Conservation (phyloP, 35 echinoderm and acorn worm genomes). For the Strongylocentrotus purpuratus region DNA sequence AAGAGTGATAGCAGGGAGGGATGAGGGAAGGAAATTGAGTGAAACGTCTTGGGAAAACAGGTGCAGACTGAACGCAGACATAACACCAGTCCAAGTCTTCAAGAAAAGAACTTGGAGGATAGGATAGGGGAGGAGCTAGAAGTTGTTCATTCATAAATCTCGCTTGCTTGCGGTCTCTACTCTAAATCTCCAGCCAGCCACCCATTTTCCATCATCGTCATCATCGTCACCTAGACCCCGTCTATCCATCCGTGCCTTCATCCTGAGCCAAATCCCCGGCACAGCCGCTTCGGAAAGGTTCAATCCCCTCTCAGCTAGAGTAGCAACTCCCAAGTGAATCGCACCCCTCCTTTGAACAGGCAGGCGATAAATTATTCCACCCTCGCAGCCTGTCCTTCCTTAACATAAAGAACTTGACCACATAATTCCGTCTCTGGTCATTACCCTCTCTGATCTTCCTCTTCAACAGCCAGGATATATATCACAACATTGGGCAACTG, state of each 20-base stretch:
- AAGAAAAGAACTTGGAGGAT: background rate
- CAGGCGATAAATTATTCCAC: background rate
- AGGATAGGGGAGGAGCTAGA: background rate
- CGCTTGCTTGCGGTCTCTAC: background rate
- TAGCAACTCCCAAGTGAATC: background rate
- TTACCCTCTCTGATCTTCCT: background rate
- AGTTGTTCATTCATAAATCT: conserved; percentile 38
- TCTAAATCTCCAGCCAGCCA: background rate
- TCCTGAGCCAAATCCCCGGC: background rate
- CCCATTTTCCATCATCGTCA: background rate
- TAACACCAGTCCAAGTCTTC: background rate
- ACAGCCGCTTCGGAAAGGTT: background rate
- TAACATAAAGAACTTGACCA: background rate
- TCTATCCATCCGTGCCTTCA: background rate
- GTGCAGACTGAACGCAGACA: conserved; percentile 3
- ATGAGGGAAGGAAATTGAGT: conserved; percentile 34
- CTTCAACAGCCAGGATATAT: background rate
- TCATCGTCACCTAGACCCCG: background rate
- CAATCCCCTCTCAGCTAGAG: background rate
- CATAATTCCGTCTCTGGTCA: background rate
- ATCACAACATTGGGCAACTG: too few species aligned
- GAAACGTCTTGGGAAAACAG: conserved; percentile 32
- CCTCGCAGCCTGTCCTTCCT: background rate
- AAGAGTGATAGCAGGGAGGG: background rate
- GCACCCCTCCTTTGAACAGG: background rate